These are phyloP conservation scores for Cataglyphis hispanica DNA, from an alignment of 1,140 invertebrate species.

Conservation along the genomic window DNA sequence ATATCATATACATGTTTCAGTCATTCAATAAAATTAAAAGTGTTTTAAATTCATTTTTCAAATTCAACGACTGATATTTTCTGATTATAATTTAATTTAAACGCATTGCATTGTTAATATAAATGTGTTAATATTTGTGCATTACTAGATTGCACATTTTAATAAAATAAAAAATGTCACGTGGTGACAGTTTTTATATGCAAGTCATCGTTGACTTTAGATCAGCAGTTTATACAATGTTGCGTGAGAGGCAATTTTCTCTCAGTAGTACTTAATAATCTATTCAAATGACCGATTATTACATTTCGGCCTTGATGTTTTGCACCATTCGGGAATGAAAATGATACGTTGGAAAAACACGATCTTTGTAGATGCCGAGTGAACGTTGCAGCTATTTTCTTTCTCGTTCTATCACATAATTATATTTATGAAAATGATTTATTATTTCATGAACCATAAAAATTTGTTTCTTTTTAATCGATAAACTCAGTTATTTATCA, in stretches of 20 bases:
- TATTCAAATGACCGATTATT: constrained; percentile 70
- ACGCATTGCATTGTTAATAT: neutral
- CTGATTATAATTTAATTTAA: neutral
- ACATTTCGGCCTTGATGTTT: constrained; percentile 52
- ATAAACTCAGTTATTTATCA: neutral
- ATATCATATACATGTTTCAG: neutral
- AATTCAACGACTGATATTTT: neutral
- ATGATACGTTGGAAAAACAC: constrained; percentile 39
- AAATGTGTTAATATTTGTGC: neutral
- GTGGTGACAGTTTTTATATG: constrained; percentile 4
- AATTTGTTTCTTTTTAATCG: neutral
- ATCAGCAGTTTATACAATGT: constrained; percentile 50
- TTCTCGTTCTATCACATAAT: constrained; percentile 36
- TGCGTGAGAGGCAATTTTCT: constrained; percentile 48
- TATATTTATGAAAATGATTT: constrained; percentile 3
- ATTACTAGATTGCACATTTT: neutral
- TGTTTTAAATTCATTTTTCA: neutral
- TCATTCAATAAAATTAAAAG: neutral
- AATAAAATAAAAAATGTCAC: constrained; percentile 40
- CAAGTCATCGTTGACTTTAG: constrained; percentile 50
- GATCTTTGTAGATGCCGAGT: constrained; percentile 46
- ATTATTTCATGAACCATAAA: neutral
- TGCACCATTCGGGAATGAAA: constrained; percentile 59
- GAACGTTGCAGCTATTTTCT: constrained; percentile 38
- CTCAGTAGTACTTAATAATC: constrained; percentile 65